Base-by-base conservation (phyloP, 2,113 vertebrate genomes). In the Mola mola region DNA sequence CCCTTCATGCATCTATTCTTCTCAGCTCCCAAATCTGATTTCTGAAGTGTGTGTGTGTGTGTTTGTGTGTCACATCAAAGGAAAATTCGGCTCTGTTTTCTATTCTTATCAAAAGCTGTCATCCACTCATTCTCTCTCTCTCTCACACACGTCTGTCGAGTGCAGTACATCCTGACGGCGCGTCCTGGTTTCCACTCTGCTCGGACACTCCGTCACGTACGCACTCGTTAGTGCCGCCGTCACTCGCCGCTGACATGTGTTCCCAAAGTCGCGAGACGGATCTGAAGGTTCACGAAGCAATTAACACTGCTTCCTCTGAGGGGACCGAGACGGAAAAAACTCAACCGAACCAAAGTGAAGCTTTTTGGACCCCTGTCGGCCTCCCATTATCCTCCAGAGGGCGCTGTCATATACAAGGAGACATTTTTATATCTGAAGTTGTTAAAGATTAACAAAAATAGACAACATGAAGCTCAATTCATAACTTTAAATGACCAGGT, bases 21-120 rank as follows among this genome's bases (percentile, higher is more conserved):
- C 76, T 82, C 83, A 81, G 79, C 83, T 79, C 71, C 78, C 65
- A 84, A 84, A 88, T 84, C 83, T 59, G 81, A 86, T 88, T 88
- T 86, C 68, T 71, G 50, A 47, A 62, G 57, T 44, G 68, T 55
- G 68, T 58, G 75, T 48, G 38, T 49, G 52, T 29, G 34, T 49
- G 55, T 62, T 46, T 50, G 37, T 47, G 55, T 37, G 59, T 51
- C 62, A 74, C 80, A 81, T 87, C 66, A 87, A 78, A 82, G 61
- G 49, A 47, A 66, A 63, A 53, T 37, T 17, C 44, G 51, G 59
- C 71, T 71, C 75, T 83, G 75, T 65, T 65, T 76, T 73, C 67
- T 49, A 31, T 75, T 73, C 68, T 77, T 81, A 83, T 83, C 77
- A 57, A n/a, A 66, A 65, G 64, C 79, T 67, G 76, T 78, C 79